Base-by-base conservation (phyloP, 2,888 invertebrate genomes). In the Cylloceria caligata region DNA sequence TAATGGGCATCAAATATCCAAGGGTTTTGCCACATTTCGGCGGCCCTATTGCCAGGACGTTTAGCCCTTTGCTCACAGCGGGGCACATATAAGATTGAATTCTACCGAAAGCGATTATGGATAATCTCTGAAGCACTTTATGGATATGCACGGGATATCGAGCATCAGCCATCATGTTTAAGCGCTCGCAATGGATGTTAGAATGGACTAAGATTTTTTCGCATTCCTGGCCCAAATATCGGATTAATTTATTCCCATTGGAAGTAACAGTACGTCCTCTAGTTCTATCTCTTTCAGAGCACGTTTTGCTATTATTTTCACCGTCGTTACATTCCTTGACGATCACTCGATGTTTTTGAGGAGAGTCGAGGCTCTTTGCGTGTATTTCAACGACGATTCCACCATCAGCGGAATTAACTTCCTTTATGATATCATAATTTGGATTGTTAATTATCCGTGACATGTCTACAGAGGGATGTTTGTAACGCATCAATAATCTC, bases 81-180 rank as follows among this genome's bases (percentile, higher is more conserved):
- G 95, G 95, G 97, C 97, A 97, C 0, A 95, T 94, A 71, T 96
- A 95, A 0, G 95, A 94, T 88, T 97, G 97, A 36, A 96, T 93
- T 49, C 93, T 93, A 89, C 93, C 94, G 0, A 95, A 94, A 0
- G 88, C 88, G 3, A 89, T 90, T 0, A 94, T 88, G 0, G 86
- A 85, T 90, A 94, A 90, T 34, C 91, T 92, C 75, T 87, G 89
- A 0, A 94, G 86, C 0, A 62, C 86, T 60, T 55, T 5, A 57
- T 84, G 81, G 55, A 86, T 74, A 27, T 52, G 36, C 13, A 24
- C 2, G 39, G 88, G 86, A 84, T 91, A 91, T 76, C 84, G 85
- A 0, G 90, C 88, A 67, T 90, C 88, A 21, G 85, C 83, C 47
- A 90, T 69, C n/a, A 80, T 72, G 34, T 74, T 39, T n/a, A 92